Base-by-base conservation (phyloP, 2,888 invertebrate species). In the Geophilus truncorum region DNA sequence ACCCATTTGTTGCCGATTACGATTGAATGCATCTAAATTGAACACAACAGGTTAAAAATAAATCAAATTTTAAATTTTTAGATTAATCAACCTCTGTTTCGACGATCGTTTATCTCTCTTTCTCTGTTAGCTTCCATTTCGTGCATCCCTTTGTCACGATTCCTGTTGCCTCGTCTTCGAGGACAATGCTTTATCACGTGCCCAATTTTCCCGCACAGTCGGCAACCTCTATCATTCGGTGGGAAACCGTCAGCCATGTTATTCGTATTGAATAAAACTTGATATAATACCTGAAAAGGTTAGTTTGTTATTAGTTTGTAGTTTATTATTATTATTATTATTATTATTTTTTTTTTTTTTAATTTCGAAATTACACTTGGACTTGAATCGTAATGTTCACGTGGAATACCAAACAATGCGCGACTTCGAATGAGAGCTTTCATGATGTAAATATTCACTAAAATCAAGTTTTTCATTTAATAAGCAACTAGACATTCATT, bases 201-300 rank as follows among this genome's bases (percentile, higher is more conserved):
- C 3, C 90, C 90, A 81, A 90, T 90, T 83, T 88, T 88, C 79
- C 88, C 88, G 84, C 90, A 90, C 18, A 86, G 84, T 21, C 88
- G 86, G 84, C 90, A 90, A 25, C 89, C 88, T 30, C 90, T 85
- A 83, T 89, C 89, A 83, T 88, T 88, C 0, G 90, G 90, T 1
- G 89, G 89, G 21, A 84, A 62, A 82, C 87, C 87, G 45, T 87
- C 87, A 18, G 87, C 86, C 81, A 88, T 84, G 40, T 84, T 82
- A 10, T 84, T 82, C 4, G 84, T 82, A 82, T 88, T 86, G 84
- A 89, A 88, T 25, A 70, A 28, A 5, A 70, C 51, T 3, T 51
- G 51, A 51, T 51, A n/a, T 9, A 51, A 51, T n/a, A 4, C 18
- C 51, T 51, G 32, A n/a, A n/a, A n/a, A n/a, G n/a, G n/a, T n/a